phyloP scores from a whole-genome alignment of 2,888 invertebrate species.

The Hypomecis atomaria region DNA sequence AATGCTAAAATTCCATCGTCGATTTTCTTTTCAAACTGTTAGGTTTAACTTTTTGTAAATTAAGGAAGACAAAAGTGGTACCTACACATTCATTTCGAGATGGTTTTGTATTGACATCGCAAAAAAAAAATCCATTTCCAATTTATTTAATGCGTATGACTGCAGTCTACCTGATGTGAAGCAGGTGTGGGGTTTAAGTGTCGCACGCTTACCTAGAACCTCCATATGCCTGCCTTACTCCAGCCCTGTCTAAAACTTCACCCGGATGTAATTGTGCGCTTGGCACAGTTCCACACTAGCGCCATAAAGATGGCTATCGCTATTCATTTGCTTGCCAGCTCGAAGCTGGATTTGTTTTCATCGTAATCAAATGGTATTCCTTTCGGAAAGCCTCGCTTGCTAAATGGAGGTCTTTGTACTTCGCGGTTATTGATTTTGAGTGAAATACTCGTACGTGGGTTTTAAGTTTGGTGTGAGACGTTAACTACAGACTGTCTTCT shows the following conservation, averaged over 20 bases:
- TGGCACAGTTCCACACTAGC: slow-evolving; percentile 56
- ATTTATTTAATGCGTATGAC: too few species aligned
- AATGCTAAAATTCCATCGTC: too few species aligned
- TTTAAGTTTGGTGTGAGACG: not conserved
- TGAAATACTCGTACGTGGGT: not conserved
- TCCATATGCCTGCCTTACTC: slow-evolving; percentile 2
- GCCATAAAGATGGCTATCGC: slow-evolving; percentile 56
- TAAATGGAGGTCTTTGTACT: slow-evolving; percentile 18
- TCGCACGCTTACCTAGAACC: not conserved
- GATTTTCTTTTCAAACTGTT: too few species aligned
- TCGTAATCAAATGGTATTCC: slow-evolving; percentile 33
- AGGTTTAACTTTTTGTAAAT: too few species aligned
- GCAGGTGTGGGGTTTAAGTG: too few species aligned
- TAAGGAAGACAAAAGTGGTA: too few species aligned
- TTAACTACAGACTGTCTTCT: too few species aligned
- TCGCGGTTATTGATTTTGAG: slow-evolving; percentile 15
- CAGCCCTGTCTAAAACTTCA: slow-evolving; percentile 19
- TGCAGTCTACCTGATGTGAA: too few species aligned
- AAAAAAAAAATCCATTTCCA: too few species aligned
- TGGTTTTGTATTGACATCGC: too few species aligned
- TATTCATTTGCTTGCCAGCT: slow-evolving; percentile 50
- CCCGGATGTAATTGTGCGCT: slow-evolving; percentile 38
- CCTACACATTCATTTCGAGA: too few species aligned
- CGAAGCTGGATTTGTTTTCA: slow-evolving; percentile 46
- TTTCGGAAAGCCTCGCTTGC: slow-evolving; percentile 5